Evolutionary conservation across 2,888 invertebrate genomes (phyloP), one percentile per base, ranked within the genome.

Genomic region (Diplolepis rosae): DNA sequence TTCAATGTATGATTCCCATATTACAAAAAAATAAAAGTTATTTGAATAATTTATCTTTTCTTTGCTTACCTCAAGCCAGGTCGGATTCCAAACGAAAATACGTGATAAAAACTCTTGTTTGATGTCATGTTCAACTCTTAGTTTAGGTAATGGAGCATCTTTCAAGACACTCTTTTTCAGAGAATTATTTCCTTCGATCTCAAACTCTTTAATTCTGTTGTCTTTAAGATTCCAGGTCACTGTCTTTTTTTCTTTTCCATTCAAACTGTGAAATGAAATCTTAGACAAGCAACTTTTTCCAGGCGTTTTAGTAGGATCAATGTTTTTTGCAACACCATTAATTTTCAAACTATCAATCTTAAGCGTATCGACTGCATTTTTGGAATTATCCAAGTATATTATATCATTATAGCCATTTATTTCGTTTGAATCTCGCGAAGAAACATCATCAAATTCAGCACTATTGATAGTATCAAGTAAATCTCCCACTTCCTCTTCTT

Each of bases 81-180:
- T 89, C 7, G 93, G 92, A 80, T 92, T 92, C 94, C 94, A 94
- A 1, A 69, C 80, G 4, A 94, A 89, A 75, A 94, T 91, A 74
- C 90, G 90, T 74, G 90, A 88, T 28, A 93, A 85, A 11, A 92
- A 91, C 51, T 91, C 88, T n/a, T n/a, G n/a, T n/a, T n/a, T n/a
- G n/a, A n/a, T n/a, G n/a, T n/a, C n/a, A n/a, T n/a, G n/a, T n/a
- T n/a, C n/a, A n/a, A n/a, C n/a, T n/a, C n/a, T n/a, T n/a, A n/a
- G n/a, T n/a, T n/a, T n/a, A n/a, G n/a, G n/a, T n/a, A n/a, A n/a
- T n/a, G 85, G 83, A 0, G 83, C 84, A 67, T 87, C 85, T 70
- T 85, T 87, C 0, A 84, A 84, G 1, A 75, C 74, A 32, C 82
- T 70, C 71, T 79, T 84, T 3, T 70, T 80, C 67, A 87, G 24